Base-by-base conservation (phyloP, 2,797 vertebrate species). In the Fistularia commersonii region DNA sequence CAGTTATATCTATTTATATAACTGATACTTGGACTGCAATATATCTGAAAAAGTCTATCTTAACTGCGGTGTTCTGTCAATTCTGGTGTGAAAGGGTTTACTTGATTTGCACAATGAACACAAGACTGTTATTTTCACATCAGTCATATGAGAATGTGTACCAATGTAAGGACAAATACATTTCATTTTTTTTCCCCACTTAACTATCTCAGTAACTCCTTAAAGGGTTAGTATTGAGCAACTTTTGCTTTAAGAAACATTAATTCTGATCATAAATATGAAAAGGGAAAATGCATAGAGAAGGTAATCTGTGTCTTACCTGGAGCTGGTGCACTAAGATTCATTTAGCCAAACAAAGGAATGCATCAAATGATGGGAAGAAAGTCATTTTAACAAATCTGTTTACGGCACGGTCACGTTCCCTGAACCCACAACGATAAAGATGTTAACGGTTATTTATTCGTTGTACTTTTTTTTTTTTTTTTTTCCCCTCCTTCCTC, bases 281-380 rank as follows among this genome's bases (percentile, higher is more conserved):
- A 76, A 85, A 85, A 83, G 80, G 80, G 80, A 83, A 76, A 54
- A 9, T 40, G 51, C 6, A 62, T 40, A 41, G 39, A 62, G 57
- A 6, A 47, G 50, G 37, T 71, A 11, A 60, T 73, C 50, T 74
- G 64, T 81, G 2, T 23, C 4, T 7, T 57, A 46, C 38, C 31
- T 65, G 54, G 12, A 57, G 51, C 54, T 69, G 15, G 31, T 60
- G 31, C 32, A 41, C 51, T 51, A 32, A 60, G 15, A 43, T 51
- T 46, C 8, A 36, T 63, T 49, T 37, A 65, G 6, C 7, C 43
- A 41, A 13, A 48, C 40, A 52, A 35, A 15, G 14, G 13, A 32
- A 55, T 62, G 47, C 8, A 50, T 55, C 32, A 56, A 42, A 48
- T 55, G 11, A 50, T 48, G 9, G 35, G 54, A 39, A 55, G 43